These are phyloP conservation scores for Serilophus lunatus DNA, from an alignment of 2,113 vertebrate species.

Conservation along the genomic window DNA sequence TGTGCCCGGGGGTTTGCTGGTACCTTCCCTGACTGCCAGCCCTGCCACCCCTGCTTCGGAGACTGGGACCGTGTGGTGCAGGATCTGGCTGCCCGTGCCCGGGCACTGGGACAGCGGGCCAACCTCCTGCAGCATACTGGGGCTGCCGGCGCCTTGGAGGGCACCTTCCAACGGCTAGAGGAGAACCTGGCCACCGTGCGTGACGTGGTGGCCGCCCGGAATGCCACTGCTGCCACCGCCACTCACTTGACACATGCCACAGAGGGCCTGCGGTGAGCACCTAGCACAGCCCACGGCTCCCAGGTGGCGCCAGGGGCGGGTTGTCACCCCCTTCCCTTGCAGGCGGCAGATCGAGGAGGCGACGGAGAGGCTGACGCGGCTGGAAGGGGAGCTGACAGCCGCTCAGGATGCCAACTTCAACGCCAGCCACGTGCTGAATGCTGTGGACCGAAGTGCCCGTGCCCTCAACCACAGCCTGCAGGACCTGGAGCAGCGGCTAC, in stretches of 20 bases:
- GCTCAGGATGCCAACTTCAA: slow-evolving; percentile 91
- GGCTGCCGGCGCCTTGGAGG: slow-evolving; percentile 81
- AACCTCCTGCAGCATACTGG: slow-evolving; percentile 87
- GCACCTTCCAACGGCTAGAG: slow-evolving; percentile 81
- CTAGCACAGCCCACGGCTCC: accelerated
- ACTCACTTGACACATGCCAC: slow-evolving; percentile 79
- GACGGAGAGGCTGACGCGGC: slow-evolving; percentile 83
- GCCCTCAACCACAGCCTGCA: slow-evolving; percentile 86
- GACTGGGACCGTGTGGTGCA: slow-evolving; percentile 98
- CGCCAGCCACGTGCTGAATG: slow-evolving; percentile 83
- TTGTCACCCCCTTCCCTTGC: not conserved
- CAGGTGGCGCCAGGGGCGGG: accelerated
- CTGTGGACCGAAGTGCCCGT: slow-evolving; percentile 83
- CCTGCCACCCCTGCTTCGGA: slow-evolving; percentile 94
- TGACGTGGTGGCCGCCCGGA: slow-evolving; percentile 83
- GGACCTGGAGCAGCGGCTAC: slow-evolving; percentile 82
- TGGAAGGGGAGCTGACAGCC: slow-evolving; percentile 86
- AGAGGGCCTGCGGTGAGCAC: slow-evolving; percentile 85
- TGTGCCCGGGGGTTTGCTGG: slow-evolving; percentile 93
- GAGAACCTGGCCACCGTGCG: slow-evolving; percentile 81
- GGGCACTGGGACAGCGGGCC: slow-evolving; percentile 74
- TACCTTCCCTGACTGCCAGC: slow-evolving; percentile 87
- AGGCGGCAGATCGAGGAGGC: slow-evolving; percentile 86
- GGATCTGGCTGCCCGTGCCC: slow-evolving; percentile 84
- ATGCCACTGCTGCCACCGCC: slow-evolving; percentile 77